phyloP scores from a whole-genome alignment of 2,113 vertebrate genomes.

The Galemys pyrenaicus region DNA sequence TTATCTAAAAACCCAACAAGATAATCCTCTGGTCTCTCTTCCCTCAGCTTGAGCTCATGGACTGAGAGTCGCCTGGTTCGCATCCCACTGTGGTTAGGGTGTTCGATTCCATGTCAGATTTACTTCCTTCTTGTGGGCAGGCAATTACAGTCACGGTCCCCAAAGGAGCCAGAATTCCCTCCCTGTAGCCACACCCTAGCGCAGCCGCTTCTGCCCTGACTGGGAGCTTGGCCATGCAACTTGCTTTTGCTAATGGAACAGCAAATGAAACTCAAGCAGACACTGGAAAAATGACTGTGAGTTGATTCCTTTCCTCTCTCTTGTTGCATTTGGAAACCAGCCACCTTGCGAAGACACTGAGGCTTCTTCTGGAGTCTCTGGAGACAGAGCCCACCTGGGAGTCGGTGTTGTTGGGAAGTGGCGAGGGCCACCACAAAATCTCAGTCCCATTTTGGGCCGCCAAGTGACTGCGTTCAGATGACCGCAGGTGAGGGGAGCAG shows the following conservation, averaged over 20 bases:
- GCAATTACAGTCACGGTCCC: constrained; percentile 33
- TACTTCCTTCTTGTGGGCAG: constrained; percentile 68
- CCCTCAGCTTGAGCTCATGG: neutral
- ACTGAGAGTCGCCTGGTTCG: neutral
- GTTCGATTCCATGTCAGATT: constrained; percentile 20
- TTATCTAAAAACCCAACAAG: constrained; percentile 52
- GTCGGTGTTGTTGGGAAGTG: neutral
- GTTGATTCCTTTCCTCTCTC: neutral
- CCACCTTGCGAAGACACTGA: neutral
- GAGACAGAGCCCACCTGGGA: neutral
- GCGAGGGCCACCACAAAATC: neutral
- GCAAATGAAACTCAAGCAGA: constrained; percentile 27
- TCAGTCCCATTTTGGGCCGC: neutral
- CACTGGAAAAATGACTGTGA: constrained; percentile 1
- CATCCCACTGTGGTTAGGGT: constrained; percentile 56
- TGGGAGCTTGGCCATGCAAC: neutral
- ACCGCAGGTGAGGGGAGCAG: neutral
- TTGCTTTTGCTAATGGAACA: constrained; percentile 23
- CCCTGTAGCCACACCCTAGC: neutral
- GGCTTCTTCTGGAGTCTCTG: neutral
- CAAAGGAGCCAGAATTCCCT: neutral
- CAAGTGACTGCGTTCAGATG: neutral
- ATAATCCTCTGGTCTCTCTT: constrained; percentile 27
- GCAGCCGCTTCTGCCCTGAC: neutral
- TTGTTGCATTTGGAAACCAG: constrained; percentile 20